Conservation (phyloP, 1,140 invertebrate genomes). For the Brachionus rotundiformis region DNA sequence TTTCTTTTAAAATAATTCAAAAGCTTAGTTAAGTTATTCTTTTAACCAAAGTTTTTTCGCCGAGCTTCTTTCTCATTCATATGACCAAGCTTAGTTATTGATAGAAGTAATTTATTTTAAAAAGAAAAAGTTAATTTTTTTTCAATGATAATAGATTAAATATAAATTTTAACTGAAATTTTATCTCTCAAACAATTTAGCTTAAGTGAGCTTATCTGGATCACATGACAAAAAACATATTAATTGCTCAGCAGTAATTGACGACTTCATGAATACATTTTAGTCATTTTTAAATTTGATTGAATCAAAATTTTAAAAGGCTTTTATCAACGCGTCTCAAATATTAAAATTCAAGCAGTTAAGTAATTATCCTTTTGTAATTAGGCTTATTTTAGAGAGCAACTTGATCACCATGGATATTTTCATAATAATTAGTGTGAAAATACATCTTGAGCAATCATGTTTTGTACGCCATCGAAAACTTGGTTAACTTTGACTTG, state of each 20-base stretch:
- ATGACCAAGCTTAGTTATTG: too few species aligned
- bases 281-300: background rate
- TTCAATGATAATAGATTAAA: too few species aligned
- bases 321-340: slow-evolving; percentile 11
- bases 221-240: background rate
- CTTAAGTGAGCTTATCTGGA: background rate
- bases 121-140: too few species aligned
- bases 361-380: background rate
- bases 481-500: background rate
- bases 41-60: too few species aligned
- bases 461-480: background rate
- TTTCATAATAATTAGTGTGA: background rate
- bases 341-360: background rate
- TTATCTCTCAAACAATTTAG: background rate
- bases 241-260: background rate
- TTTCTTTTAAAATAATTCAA: background rate
- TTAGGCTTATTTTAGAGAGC: background rate
- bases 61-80: background rate
- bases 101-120: too few species aligned
- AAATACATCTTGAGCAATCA: background rate
- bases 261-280: background rate
- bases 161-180: background rate
- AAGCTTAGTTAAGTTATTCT: background rate
- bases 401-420: background rate
- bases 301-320: background rate